phyloP scores from a whole-genome alignment of 2,888 invertebrate genomes.

The Hemithea aestivaria region DNA sequence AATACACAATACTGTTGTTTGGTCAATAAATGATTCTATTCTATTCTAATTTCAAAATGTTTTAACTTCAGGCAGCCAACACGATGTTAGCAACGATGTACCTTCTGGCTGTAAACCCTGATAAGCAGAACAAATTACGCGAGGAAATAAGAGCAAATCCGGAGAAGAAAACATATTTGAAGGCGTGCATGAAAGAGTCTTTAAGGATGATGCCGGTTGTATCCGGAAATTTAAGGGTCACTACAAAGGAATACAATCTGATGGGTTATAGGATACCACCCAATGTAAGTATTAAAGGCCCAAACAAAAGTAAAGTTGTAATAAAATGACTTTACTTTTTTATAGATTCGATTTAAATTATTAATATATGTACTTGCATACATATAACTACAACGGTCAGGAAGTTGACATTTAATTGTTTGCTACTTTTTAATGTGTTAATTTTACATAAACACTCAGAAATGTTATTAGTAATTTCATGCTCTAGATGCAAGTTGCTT shows the following conservation, averaged over 20 bases:
- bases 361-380: no score
- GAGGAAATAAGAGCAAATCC: constrained; percentile 67
- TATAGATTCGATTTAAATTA: no score
- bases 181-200: constrained; percentile 86
- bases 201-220: constrained; percentile 81
- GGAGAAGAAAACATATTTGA: constrained; percentile 76
- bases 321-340: no score
- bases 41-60: constrained; percentile 13
- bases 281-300: no score
- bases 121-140: constrained; percentile 81
- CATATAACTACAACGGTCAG: no score
- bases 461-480: not conserved
- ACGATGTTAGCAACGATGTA: constrained; percentile 77
- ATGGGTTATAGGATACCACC: constrained; percentile 81
- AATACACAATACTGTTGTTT: no score
- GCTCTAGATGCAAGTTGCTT: constrained; percentile 36
- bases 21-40: constrained; percentile 12
- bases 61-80: constrained; percentile 71
- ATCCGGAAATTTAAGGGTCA: constrained; percentile 74
- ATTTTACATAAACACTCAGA: not conserved
- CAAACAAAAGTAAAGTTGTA: no score
- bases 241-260: constrained; percentile 76
- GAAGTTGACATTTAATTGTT: no score
- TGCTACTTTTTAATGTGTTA: not conserved
- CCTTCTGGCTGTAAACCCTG: constrained; percentile 80